Conservation (phyloP, 2,888 invertebrate genomes). For the Andrena trimmerana region DNA sequence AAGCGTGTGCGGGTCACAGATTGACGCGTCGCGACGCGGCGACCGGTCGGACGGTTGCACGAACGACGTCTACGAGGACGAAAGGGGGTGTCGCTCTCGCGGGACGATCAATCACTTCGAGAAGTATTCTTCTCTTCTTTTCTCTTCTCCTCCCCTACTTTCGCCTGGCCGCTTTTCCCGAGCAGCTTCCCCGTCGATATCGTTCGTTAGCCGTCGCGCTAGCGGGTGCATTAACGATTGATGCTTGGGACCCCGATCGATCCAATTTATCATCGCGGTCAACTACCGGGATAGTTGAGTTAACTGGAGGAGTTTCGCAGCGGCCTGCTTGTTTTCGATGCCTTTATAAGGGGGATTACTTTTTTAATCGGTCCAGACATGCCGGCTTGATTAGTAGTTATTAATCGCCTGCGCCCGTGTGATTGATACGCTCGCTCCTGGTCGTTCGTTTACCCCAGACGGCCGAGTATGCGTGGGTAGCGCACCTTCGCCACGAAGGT, state of each 20-base stretch:
- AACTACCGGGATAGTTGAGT: conserved; percentile 6
- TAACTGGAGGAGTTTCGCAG: not conserved
- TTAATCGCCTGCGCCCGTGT: not conserved
- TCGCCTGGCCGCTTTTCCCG: conserved; percentile 3
- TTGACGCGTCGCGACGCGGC: conserved; percentile 62
- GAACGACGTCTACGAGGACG: conserved; percentile 53
- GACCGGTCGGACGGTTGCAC: conserved; percentile 51
- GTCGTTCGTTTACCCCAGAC: not conserved
- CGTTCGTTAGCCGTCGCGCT: conserved; percentile 48
- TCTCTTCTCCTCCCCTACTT: conserved; percentile 27
- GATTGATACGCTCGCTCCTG: not conserved
- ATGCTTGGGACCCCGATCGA: conserved; percentile 5
- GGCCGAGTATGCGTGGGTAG: not conserved
- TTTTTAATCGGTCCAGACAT: not conserved
- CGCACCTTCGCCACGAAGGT: too few species aligned
- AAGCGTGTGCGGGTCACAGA: conserved; percentile 66
- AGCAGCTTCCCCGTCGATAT: conserved; percentile 43
- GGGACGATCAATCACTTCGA: conserved; percentile 71
- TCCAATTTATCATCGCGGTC: conserved; percentile 3
- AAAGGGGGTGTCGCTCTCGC: conserved; percentile 64
- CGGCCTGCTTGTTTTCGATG: not conserved
- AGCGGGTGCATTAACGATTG: conserved; percentile 35
- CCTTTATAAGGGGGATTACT: not conserved
- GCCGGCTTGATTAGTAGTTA: not conserved
- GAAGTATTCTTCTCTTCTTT: conserved; percentile 53